phyloP scores from a whole-genome alignment of 2,888 invertebrate genomes.

The Eurois occulta region DNA sequence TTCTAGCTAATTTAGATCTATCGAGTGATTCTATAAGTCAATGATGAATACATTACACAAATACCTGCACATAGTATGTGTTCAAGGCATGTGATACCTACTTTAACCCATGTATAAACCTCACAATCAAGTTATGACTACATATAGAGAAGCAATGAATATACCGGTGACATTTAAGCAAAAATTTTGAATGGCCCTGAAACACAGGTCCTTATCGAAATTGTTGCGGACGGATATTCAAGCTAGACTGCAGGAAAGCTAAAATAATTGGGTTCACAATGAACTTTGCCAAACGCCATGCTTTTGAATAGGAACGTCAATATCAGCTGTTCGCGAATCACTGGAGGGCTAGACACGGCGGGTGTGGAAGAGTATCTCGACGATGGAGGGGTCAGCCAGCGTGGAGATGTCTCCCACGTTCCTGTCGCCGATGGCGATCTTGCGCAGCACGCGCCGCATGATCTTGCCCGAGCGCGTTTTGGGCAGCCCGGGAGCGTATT shows the following conservation, averaged over 20 bases:
- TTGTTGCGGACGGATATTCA: constrained; percentile 63
- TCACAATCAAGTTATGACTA: constrained; percentile 42
- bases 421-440: constrained; percentile 96
- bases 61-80: constrained; percentile 31
- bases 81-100: constrained; percentile 41
- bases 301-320: constrained; percentile 56
- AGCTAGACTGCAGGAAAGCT: constrained; percentile 61
- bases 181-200: constrained; percentile 40
- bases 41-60: constrained; percentile 44
- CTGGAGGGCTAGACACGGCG: constrained; percentile 39
- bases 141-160: constrained; percentile 27
- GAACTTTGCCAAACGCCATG: constrained; percentile 36
- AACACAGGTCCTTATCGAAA: constrained; percentile 43
- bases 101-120: constrained; percentile 57
- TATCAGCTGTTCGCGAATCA: constrained; percentile 18
- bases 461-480: constrained; percentile 99
- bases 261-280: constrained; percentile 35
- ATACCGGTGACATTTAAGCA: constrained; percentile 38
- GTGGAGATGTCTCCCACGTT: constrained; percentile 98
- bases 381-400: constrained; percentile 97
- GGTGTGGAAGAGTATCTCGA: constrained; percentile 93
- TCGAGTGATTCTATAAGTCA: constrained; percentile 57
- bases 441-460: constrained; percentile 98
- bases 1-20: constrained; percentile 58
- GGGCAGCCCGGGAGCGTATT: constrained; percentile 97